A percentile compares a stretch with the other conserved stretches of the same genome.
Conservation (phyloP, 2,888 invertebrate genomes). For the Emmelina monodactyla region DNA sequence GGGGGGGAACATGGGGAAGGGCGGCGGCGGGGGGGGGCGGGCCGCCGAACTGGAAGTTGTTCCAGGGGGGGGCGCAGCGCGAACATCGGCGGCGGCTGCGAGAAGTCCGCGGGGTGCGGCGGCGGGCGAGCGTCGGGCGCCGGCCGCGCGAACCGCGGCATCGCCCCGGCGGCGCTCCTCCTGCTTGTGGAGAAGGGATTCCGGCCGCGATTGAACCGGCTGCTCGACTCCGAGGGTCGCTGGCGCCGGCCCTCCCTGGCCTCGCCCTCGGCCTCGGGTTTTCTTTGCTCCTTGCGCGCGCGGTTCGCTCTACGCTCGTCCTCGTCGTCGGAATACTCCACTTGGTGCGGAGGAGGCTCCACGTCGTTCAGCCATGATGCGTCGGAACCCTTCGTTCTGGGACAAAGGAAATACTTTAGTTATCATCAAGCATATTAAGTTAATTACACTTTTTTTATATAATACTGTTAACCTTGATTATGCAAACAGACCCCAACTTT, state of each 20-base stretch:
- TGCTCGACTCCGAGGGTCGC: conserved; percentile 49
- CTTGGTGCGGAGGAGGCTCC: conserved; percentile 78
- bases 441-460: too few species aligned
- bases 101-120: conserved; percentile 24
- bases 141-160: conserved; percentile 27
- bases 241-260: conserved; percentile 41
- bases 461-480: too few species aligned
- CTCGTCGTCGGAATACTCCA: conserved; percentile 92
- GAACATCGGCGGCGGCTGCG: conserved; percentile 23
- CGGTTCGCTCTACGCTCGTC: conserved; percentile 69
- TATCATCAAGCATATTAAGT: background rate
- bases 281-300: conserved; percentile 35
- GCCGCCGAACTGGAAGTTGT: conserved; percentile 35
- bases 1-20: conserved; percentile 34
- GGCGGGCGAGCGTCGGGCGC: conserved; percentile 31
- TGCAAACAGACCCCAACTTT: too few species aligned
- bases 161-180: conserved; percentile 26
- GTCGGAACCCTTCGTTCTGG: conserved; percentile 83
- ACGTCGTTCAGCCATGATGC: conserved; percentile 87
- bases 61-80: conserved; percentile 24
- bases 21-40: conserved; percentile 20
- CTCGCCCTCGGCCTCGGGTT: conserved; percentile 24
- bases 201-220: conserved; percentile 41
- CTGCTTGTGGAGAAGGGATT: conserved; percentile 36
- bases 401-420: conserved; percentile 14